Percentiles rank a stretch among this genome's conserved stretches.
These are phyloP conservation scores for Cabera pusaria DNA, from an alignment of 2,888 invertebrate genomes.

Conservation along the genomic window DNA sequence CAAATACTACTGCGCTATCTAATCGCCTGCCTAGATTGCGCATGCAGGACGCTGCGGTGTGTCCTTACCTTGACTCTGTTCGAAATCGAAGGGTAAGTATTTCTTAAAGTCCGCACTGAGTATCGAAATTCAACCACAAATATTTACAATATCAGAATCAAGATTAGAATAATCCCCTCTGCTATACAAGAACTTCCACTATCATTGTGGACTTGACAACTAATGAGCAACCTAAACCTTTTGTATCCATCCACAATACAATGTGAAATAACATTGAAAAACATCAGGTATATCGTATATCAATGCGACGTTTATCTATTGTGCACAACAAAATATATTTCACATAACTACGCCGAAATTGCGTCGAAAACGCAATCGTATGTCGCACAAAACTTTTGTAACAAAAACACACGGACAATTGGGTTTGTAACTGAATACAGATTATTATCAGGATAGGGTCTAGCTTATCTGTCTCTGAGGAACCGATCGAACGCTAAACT, in stretches of 20 bases:
- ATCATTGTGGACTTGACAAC: conserved; percentile 13
- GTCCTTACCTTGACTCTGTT: no score
- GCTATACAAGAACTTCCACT: conserved; percentile 7
- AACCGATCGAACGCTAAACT: conserved; percentile 67
- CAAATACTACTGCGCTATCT: no score
- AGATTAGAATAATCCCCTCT: no score
- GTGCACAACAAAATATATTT: conserved; percentile 67
- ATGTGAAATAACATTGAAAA: conserved; percentile 52
- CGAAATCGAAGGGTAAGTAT: no score
- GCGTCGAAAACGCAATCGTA: conserved; percentile 75
- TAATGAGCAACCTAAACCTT: conserved; percentile 41
- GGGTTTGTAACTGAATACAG: conserved; percentile 74
- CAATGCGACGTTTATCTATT: conserved; percentile 77
- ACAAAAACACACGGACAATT: conserved; percentile 72
- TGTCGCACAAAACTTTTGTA: conserved; percentile 55
- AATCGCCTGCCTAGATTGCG: no score
- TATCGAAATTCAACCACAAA: no score
- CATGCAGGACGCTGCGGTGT: no score
- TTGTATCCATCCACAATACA: conserved; percentile 51
- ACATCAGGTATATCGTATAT: conserved; percentile 74
- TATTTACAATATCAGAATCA: no score
- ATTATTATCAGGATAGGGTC: conserved; percentile 72
- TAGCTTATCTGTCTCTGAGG: conserved; percentile 70
- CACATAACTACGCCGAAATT: conserved; percentile 66
- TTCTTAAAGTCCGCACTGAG: no score